Conservation (phyloP, 2,888 invertebrate species). For the Rambutsinella grinnellia region DNA sequence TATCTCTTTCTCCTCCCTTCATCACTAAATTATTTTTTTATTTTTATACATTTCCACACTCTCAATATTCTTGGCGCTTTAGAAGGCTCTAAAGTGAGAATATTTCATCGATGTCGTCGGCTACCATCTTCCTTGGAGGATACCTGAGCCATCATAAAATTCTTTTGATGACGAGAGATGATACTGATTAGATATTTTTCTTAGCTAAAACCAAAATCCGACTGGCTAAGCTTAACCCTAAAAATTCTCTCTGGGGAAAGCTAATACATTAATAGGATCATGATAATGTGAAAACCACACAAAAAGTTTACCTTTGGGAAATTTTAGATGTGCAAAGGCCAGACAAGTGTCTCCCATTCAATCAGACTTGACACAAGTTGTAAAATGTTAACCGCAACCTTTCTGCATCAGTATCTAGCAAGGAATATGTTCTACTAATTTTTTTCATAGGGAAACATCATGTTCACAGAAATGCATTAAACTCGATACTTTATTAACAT, state of each 20-base stretch:
- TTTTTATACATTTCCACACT: neutral
- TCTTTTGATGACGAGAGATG: neutral
- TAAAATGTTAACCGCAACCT: neutral
- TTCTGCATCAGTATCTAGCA: neutral
- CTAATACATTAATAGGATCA: neutral
- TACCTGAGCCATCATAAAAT: neutral
- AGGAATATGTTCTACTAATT: neutral
- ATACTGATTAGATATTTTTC: neutral
- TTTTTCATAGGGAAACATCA: neutral
- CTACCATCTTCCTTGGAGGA: too few relatives aligned
- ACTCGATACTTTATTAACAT: neutral
- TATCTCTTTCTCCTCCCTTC: neutral
- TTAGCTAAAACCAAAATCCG: neutral
- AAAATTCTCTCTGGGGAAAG: neutral
- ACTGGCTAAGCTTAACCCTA: too few relatives aligned
- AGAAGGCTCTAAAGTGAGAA: neutral
- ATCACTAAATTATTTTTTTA: neutral
- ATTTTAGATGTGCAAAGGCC: neutral
- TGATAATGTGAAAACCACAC: neutral
- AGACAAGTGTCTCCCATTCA: neutral
- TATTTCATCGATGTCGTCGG: too few relatives aligned
- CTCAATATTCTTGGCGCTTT: neutral
- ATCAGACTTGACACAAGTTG: neutral
- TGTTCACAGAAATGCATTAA: neutral
- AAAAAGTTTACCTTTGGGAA: too few relatives aligned